Evolutionary conservation across 2,797 vertebrate genomes (phyloP), one percentile per base, ranked within the genome.

Genomic region (Bradypodion ventrale): DNA sequence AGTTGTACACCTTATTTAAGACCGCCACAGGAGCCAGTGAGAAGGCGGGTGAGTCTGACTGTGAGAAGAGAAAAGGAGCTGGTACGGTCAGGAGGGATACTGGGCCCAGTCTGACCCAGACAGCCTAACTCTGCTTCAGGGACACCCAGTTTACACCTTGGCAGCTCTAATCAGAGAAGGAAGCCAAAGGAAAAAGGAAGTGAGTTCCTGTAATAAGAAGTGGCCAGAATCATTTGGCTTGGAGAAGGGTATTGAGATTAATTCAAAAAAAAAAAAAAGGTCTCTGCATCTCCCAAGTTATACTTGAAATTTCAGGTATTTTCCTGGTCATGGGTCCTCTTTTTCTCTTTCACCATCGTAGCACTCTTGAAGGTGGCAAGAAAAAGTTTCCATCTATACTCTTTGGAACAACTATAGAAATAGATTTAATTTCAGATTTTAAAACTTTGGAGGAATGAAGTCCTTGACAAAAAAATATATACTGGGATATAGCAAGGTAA

Each of bases 41-140:
- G 90, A 66, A 94, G 91, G 62, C 88, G 79, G 94, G 97, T 97
- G 92, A 66, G 94, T 91, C 25, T 75, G 5, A 8, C 25, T 32
- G 0, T 1, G 5, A 62, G 49, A 25, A 25, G 2, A 40, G 62
- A 60, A 2, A 7, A 66, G 68, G 12, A 5, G 2, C 40, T 37
- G 23, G 21, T 59, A 42, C 23, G 42, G 37, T 23, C 42, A 35
- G 29, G 52, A 46, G 27, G 40, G 42, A 23, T 13, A 6, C 23
- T 73, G 21, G 8, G 35, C 19, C 63, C 10, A n/a, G 9, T 23
- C 59, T 10, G 44, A 59, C 10, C 65, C 35, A 56, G 56, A 23
- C 77, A 66, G 52, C 21, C 21, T 56, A 56, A 19, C 52, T 56
- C 52, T 56, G 52, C 29, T 29, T 35, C 74, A 32, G 37, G 4